Base-by-base conservation (phyloP, 2,888 invertebrate genomes). In the Ichneumoninae sp. region DNA sequence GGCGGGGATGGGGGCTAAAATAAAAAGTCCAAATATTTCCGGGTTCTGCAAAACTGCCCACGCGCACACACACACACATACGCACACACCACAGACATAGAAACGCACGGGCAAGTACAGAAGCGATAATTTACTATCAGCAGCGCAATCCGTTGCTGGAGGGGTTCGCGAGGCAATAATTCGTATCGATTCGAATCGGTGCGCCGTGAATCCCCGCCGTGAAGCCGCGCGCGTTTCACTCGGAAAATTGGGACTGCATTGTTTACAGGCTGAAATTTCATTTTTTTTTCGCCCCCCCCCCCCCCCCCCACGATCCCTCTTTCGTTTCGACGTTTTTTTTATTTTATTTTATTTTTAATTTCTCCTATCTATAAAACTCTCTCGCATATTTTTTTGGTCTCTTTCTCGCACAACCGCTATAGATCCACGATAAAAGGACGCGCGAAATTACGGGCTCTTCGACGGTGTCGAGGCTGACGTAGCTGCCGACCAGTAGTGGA, bases 111-210 rank as follows among this genome's bases (percentile, higher is more conserved):
- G 33, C 36, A 70, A 80, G 66, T 65, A 78, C 78, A 75, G 84
- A 69, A 78, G 78, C 81, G 83, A 86, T 86, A 86, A 86, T 86
- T 83, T 81, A 86, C 78, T 81, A 86, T 83, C 85, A 77, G 83
- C 52, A 63, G 50, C 63, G 44, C 74, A 74, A 85, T 85, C 73
- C 70, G 68, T 26, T 33, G 69, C 50, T 47, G 16, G 74, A 30
- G 63, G 63, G 30, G 65, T 52, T 75, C 75, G 65, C 73, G 71
- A 81, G 78, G 81, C 84, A 75, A 78, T 81, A 75, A 71, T 78
- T 84, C 84, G 84, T 73, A 84, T 81, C 77, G 83, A 83, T 83
- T 78, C 57, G 81, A 81, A 78, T 81, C 82, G 85, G 79, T 82
- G 82, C 75, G 63, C 70, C 82, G 85, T 76, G 81, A 85, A 79